Base-by-base conservation (phyloP, 2,113 vertebrate species). In the Spea bombifrons region DNA sequence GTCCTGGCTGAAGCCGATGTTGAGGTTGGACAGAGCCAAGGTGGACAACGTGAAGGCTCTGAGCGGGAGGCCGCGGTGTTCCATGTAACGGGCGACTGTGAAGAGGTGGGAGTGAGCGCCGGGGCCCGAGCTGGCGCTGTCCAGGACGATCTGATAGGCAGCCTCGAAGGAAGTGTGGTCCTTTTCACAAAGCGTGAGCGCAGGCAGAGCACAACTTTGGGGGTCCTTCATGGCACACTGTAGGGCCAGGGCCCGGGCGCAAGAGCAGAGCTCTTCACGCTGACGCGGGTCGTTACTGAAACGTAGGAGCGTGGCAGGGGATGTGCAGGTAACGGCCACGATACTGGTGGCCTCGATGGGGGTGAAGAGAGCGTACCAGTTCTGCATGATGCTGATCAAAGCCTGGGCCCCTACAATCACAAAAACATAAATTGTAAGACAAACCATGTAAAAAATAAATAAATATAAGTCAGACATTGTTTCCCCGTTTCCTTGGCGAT, bases 211-310 rank as follows among this genome's bases (percentile, higher is more conserved):
- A 3, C 90, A 91, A 78, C 85, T 89, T 79, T 89, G 90, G 0
- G 90, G 90, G 75, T 91, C 90, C 43, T 90, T 90, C 87, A 90
- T 86, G 65, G 89, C 88, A 4, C 90, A 90, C 81, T 90, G 90
- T 13, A 91, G 30, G 1, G 88, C 89, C 81, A 91, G 78, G 1
- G 89, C 86, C 71, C 89, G 86, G 3, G 90, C 87, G 0, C 89
- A 89, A 10, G 84, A 83, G 67, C 87, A 89, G 8, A 91, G 86
- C 75, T 90, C 90, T 73, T 91, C 90, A 12, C 87, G 84, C 17
- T 79, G 86, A 0, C 81, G 17, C 0, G 85, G 59, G 17, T 89
- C 88, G 75, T 88, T 78, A 57, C 85, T 88, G 64, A 91, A 83
- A 7, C 88, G 86, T 74, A 89, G 50, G 8, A 88, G 83, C 0